These are phyloP conservation scores for Neosalanx taihuensis DNA, from an alignment of 2,797 vertebrate genomes.

Conservation along the genomic window DNA sequence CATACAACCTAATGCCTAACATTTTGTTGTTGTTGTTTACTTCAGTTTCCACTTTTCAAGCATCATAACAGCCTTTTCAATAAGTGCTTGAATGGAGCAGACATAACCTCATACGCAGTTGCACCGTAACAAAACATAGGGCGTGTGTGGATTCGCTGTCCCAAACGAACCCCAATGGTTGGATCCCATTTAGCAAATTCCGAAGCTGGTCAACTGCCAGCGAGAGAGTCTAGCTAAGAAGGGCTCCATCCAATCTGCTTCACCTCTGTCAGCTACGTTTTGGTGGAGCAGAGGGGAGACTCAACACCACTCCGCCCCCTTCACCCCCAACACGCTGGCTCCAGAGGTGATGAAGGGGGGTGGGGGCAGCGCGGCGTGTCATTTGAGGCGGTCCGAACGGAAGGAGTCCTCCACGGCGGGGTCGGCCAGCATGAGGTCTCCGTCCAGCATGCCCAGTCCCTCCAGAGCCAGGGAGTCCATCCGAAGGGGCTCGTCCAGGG, in stretches of 20 bases:
- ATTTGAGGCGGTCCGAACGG: constrained; percentile 86
- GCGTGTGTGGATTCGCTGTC: neutral
- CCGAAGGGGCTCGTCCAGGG: constrained; percentile 82
- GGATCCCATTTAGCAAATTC: constrained; percentile 12
- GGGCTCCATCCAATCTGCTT: constrained; percentile 15
- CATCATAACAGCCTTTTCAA: constrained; percentile 46
- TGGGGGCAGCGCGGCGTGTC: constrained; percentile 22
- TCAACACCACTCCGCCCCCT: constrained; percentile 9
- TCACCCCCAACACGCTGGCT: neutral
- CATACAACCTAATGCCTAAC: constrained; percentile 59
- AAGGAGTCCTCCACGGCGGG: constrained; percentile 90
- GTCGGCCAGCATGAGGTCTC: constrained; percentile 86
- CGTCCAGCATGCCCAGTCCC: constrained; percentile 84
- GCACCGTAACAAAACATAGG: neutral
- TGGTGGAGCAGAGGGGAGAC: neutral
- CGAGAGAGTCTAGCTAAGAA: constrained; percentile 8
- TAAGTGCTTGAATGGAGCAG: constrained; percentile 54
- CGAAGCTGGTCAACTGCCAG: neutral
- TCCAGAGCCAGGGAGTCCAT: constrained; percentile 87
- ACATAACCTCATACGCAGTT: constrained; percentile 7
- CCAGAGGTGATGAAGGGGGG: neutral
- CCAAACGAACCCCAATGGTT: neutral
- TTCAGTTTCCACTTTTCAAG: constrained; percentile 35
- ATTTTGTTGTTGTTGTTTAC: constrained; percentile 26
- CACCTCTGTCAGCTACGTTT: neutral